A percentile compares a stretch with the other conserved stretches of the same genome.
Conservation (phyloP, 2,113 vertebrate species). For the Colistium nudipinnis region DNA sequence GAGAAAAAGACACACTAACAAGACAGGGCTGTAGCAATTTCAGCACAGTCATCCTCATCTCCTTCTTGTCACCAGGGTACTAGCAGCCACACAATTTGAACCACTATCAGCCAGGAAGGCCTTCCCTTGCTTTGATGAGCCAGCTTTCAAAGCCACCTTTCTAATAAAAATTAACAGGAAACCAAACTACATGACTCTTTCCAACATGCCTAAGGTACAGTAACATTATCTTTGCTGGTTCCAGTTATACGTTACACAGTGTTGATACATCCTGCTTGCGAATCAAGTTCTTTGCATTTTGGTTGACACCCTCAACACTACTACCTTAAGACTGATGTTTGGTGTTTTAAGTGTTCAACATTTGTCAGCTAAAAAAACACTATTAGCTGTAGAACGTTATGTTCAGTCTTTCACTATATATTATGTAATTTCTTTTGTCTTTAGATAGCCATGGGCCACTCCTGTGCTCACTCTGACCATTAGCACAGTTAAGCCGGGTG, state of each 20-base stretch:
- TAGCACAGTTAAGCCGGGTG: too few species aligned
- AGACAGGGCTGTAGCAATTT: too few species aligned
- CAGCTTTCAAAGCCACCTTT: slow-evolving; percentile 93
- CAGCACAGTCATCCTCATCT: background rate
- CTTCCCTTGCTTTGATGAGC: slow-evolving; percentile 99
- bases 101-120: slow-evolving; percentile 91
- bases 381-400: background rate
- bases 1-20: background rate
- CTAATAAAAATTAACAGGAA: slow-evolving; percentile 87
- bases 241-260: background rate
- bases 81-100: slow-evolving; percentile 97
- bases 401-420: too few species aligned
- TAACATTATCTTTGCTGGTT: slow-evolving; percentile 22
- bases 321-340: background rate
- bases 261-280: slow-evolving; percentile 4
- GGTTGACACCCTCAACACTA: background rate
- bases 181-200: slow-evolving; percentile 84
- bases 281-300: background rate
- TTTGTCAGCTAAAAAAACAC: background rate
- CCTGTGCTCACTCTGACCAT: background rate
- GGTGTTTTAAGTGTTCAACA: background rate
- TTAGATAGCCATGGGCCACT: too few species aligned
- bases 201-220: slow-evolving; percentile 96
- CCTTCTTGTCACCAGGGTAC: slow-evolving; percentile 78
- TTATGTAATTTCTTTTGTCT: background rate